Percentiles rank a stretch among this genome's conserved stretches.
These are phyloP conservation scores for Ageneiosus marmoratus DNA, from an alignment of 2,113 vertebrate species.

Conservation along the genomic window DNA sequence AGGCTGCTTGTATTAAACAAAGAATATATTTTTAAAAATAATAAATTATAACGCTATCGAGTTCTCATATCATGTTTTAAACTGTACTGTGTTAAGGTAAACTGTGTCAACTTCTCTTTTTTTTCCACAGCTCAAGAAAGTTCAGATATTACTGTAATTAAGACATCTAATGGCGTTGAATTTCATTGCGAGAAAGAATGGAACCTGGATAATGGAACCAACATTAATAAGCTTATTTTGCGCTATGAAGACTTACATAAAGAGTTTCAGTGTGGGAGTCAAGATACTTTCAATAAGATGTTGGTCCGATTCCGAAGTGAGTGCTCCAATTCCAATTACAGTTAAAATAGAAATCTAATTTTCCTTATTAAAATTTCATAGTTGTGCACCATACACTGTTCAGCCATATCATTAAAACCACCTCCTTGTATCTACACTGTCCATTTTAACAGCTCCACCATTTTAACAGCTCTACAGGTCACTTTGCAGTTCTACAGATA, in stretches of 20 bases:
- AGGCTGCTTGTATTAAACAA: not conserved
- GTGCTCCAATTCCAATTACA: conserved; percentile 33
- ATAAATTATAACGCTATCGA: not conserved
- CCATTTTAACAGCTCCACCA: too few species aligned
- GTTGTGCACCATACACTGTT: too few species aligned
- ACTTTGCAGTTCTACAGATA: too few species aligned
- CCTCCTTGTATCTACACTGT: too few species aligned
- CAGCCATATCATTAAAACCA: too few species aligned
- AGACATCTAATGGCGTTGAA: fast-evolving
- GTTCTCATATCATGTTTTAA: not conserved
- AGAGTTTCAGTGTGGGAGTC: too few species aligned
- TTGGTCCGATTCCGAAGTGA: conserved; percentile 66
- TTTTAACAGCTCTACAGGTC: too few species aligned
- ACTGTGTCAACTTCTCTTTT: not conserved
- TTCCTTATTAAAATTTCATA: too few species aligned
- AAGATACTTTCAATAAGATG: conserved; percentile 2
- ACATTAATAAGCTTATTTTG: too few species aligned
- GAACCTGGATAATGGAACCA: too few species aligned
- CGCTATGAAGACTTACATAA: too few species aligned
- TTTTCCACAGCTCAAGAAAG: not conserved
- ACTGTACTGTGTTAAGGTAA: not conserved
- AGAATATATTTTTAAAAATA: not conserved
- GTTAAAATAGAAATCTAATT: not conserved
- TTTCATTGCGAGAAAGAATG: not conserved
- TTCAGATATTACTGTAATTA: fast-evolving